A percentile compares a stretch with the other conserved stretches of the same genome.
These are phyloP conservation scores for Neomonachus schauinslandi DNA, from an alignment of 2,113 vertebrate species.

Conservation along the genomic window DNA sequence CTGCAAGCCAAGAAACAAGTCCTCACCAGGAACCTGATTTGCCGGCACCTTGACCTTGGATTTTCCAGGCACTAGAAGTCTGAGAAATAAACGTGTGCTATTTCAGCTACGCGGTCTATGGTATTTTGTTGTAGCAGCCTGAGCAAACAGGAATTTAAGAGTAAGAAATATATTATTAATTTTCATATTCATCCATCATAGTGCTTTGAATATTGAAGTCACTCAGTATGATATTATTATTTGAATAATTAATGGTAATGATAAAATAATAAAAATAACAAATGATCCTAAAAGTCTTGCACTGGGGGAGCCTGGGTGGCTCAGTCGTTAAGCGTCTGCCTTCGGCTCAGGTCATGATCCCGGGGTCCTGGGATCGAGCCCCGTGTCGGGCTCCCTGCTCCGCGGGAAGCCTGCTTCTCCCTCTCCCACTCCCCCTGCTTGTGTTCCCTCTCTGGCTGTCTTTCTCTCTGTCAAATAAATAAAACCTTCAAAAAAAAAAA, in stretches of 20 bases:
- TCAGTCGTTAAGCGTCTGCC: no score
- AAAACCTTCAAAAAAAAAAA: no score
- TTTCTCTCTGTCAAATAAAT: no score
- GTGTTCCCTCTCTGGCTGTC: no score
- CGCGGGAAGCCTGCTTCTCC: no score
- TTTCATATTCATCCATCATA: background rate
- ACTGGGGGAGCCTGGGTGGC: background rate
- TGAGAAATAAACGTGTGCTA: background rate
- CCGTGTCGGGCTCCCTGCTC: no score
- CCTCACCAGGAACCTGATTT: no score
- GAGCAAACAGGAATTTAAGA: background rate
- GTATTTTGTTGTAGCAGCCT: background rate
- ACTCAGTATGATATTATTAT: background rate
- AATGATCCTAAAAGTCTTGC: background rate
- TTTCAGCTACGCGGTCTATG: background rate
- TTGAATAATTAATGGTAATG: background rate
- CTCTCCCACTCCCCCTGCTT: no score
- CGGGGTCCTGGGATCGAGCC: no score
- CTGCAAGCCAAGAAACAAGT: background rate
- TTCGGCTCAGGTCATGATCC: no score
- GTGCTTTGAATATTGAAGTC: background rate
- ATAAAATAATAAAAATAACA: background rate
- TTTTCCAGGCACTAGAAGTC: background rate
- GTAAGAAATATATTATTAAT: background rate
- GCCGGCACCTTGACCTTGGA: background rate